Evolutionary conservation across 1,140 invertebrate species (phyloP), one percentile per base, ranked within the genome.

Genomic region (Bombus vancouverensis): DNA sequence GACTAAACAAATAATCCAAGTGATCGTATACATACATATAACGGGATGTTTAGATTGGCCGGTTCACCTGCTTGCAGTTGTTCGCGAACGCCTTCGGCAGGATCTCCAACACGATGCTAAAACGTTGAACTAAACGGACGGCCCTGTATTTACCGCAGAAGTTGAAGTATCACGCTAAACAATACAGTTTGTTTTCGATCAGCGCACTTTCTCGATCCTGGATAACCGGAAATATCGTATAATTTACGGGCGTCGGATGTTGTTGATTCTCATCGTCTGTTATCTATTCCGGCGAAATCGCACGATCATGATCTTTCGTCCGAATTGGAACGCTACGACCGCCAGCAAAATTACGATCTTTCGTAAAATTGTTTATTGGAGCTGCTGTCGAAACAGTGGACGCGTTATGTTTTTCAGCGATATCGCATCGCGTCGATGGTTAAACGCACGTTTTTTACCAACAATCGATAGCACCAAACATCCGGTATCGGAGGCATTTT

Each of bases 301-400:
- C n/a, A 28, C 77, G 62, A 13, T n/a, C 13, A 28, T 1, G 22
- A 71, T 81, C 44, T 81, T 32, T 66, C 28, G 34, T 18, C 22
- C 44, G 32, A 28, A 15, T 47, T 18, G 42, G 25, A 42, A 22
- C 28, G 13, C 32, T 8, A 28, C 62, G 34, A 22, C 22, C 66
- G 10, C 34, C 32, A n/a, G 34, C 10, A 32, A 47, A 44, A 81
- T 44, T 59, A 25, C 37, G 28, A 25, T 25, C 2, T 81, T 72
- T 81, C 25, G 28, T 15, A 8, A 72, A 81, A 71, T 80, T 80
- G 78, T 80, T 80, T 70, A 42, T 25, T 12, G 59, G 15, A 22
- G 34, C 44, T 62, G 44, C 28, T n/a, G 71, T 62, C 22, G 53
- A 34, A 44, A 44, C 12, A 59, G 39, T n/a, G 10, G 15, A 13